Percentiles rank a stretch among this genome's conserved stretches.
phyloP scores from a whole-genome alignment of 2,888 invertebrate species.

The Dorcus parallelipipedus region DNA sequence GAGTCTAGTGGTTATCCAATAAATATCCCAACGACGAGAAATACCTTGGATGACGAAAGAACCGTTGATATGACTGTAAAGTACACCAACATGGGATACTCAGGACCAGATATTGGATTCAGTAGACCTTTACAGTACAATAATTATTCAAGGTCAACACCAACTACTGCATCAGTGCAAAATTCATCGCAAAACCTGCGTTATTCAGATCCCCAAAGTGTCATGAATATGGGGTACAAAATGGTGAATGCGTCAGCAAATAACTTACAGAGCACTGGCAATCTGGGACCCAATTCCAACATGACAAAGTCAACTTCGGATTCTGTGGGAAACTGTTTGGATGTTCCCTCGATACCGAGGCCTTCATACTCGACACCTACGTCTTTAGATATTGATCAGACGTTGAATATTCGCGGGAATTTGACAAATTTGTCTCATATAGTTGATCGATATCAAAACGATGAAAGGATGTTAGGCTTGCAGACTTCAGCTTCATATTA shows the following conservation, averaged over 20 bases:
- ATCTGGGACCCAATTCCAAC: not conserved
- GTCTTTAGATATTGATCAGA: slow-evolving; percentile 51
- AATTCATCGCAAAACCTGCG: slow-evolving; percentile 19
- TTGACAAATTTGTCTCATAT: slow-evolving; percentile 60
- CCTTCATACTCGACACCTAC: slow-evolving; percentile 42
- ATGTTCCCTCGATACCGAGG: slow-evolving; percentile 28
- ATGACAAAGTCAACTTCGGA: not conserved
- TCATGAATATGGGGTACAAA: slow-evolving; percentile 22
- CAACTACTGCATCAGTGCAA: slow-evolving; percentile 11
- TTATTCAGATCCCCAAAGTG: slow-evolving; percentile 15
- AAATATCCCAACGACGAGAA: slow-evolving; percentile 35
- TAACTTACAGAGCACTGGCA: not conserved
- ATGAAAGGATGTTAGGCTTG: slow-evolving; percentile 54
- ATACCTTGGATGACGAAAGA: slow-evolving; percentile 27
- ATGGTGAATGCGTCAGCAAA: not conserved
- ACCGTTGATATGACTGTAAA: slow-evolving; percentile 42
- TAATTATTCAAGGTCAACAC: slow-evolving; percentile 20
- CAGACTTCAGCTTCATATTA: slow-evolving; percentile 50
- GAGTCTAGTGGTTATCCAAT: slow-evolving; percentile 33
- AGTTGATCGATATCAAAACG: slow-evolving; percentile 56
- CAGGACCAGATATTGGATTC: slow-evolving; percentile 40
- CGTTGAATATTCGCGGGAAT: slow-evolving; percentile 50
- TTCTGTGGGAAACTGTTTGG: not conserved
- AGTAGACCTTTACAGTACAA: slow-evolving; percentile 29
- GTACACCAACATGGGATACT: slow-evolving; percentile 46